Evolutionary conservation across 2,888 invertebrate genomes (phyloP).

Genomic region (Coremacera marginata): DNA sequence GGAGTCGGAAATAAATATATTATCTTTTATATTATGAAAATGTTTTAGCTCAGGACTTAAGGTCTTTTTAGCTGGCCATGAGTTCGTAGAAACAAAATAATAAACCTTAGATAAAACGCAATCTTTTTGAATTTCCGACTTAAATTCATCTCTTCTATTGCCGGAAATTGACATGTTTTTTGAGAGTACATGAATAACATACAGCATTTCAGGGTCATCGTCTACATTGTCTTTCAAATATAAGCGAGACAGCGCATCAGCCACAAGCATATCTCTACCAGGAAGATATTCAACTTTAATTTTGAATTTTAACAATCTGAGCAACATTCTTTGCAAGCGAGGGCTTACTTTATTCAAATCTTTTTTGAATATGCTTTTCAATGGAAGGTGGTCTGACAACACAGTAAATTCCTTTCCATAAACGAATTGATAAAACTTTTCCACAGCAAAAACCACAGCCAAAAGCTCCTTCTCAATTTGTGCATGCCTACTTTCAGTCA

Average conservation of each 20-base stretch:
- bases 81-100: neutral
- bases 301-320: neutral
- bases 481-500: conserved; percentile 40
- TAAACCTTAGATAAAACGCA: neutral
- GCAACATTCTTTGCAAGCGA: neutral
- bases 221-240: too few species aligned
- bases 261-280: conserved; percentile 1
- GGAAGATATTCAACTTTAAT: neutral
- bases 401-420: neutral
- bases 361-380: neutral
- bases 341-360: neutral
- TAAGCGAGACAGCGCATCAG: neutral
- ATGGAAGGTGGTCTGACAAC: neutral
- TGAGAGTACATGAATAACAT: neutral
- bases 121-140: neutral
- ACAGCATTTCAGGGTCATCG: too few species aligned
- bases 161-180: neutral
- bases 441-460: conserved; percentile 41
- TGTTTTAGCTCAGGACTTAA: neutral
- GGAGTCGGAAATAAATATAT: neutral
- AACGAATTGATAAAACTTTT: neutral
- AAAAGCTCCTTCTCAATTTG: conserved; percentile 48
- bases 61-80: neutral
- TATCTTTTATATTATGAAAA: neutral
- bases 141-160: neutral